A percentile compares a stretch with the other conserved stretches of the same genome.
phyloP scores from a whole-genome alignment of 1,140 invertebrate species.

The Dolichoris vasculosae region DNA sequence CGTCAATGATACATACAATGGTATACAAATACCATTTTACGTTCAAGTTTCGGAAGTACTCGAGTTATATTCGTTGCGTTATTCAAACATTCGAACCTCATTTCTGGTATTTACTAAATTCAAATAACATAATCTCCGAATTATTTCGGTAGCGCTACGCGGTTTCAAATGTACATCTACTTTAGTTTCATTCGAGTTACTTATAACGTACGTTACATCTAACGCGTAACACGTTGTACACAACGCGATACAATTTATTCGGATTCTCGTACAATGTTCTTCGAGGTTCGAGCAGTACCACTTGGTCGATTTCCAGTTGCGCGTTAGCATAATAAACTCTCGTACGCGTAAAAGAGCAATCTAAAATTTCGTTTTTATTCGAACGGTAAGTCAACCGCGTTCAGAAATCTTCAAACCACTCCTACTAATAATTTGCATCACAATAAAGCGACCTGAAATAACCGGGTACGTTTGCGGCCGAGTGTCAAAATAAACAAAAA shows the following conservation, averaged over 20 bases:
- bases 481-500: background rate
- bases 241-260: background rate
- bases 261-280: background rate
- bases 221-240: background rate
- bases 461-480: background rate
- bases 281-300: background rate
- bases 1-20: too few relatives aligned
- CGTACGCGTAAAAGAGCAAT: background rate
- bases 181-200: background rate
- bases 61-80: background rate
- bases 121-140: background rate
- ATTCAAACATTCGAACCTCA: background rate
- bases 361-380: background rate
- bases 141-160: background rate
- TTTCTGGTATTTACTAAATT: background rate
- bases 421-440: constrained; percentile 4
- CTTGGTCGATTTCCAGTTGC: background rate
- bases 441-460: background rate
- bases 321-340: background rate
- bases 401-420: background rate
- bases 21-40: background rate
- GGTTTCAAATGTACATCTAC: background rate
- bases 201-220: background rate
- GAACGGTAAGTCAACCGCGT: background rate
- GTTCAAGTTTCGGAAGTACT: background rate